These are phyloP conservation scores for Zalophus californianus DNA, from an alignment of 2,797 vertebrate genomes.

Conservation along the genomic window DNA sequence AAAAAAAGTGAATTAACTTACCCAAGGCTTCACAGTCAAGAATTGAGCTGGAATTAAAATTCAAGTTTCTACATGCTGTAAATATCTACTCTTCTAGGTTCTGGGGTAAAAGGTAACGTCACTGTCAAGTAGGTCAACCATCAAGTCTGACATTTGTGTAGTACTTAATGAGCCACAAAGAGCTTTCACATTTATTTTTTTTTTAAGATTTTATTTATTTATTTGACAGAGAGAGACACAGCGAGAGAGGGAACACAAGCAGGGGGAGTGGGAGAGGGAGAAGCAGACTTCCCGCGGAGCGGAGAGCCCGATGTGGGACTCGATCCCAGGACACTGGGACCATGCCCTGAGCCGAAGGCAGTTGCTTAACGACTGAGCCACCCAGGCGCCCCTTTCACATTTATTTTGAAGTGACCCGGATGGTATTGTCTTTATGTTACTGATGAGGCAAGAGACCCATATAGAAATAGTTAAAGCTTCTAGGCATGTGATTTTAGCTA, in stretches of 20 bases:
- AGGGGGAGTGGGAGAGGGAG: no score
- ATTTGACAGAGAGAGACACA: no score
- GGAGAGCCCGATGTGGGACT: no score
- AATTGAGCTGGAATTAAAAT: conserved; percentile 4
- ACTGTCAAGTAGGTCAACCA: background rate
- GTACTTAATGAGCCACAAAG: background rate
- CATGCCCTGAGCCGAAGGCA: no score
- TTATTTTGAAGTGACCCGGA: background rate
- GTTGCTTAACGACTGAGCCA: no score
- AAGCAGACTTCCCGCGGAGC: no score
- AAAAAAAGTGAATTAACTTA: conserved; percentile 39
- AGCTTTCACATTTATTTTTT: background rate
- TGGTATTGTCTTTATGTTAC: background rate
- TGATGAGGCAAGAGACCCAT: background rate
- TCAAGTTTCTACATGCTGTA: background rate
- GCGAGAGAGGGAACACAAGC: no score
- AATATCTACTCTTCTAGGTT: background rate
- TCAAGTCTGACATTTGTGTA: background rate
- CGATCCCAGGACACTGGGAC: no score
- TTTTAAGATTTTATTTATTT: no score
- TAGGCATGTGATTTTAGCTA: background rate
- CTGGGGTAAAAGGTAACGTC: background rate
- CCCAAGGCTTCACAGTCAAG: background rate
- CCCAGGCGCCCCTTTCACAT: background rate
- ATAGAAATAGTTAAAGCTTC: background rate